Base-by-base conservation (phyloP, 2,888 invertebrate species). In the Cataglyphis altisquamis region DNA sequence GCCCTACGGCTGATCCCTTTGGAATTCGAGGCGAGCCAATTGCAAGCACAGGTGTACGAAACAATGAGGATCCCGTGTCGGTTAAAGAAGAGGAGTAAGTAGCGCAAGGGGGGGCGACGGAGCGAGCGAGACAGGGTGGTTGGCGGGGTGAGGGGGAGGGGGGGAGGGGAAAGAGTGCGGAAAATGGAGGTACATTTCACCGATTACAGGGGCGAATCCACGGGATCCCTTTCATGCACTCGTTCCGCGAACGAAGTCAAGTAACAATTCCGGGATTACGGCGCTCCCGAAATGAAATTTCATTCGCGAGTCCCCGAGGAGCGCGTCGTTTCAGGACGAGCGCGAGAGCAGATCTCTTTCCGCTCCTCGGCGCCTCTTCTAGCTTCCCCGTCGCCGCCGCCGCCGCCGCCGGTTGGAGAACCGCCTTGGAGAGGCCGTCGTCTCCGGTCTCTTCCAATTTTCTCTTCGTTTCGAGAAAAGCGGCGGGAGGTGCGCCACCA, bases 391-490 rank as follows among this genome's bases (percentile, higher is more conserved):
- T 9, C 25, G 29, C 12, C 18, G n/a, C 32, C 25, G 25, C 25
- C 25, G 25, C 25, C 25, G 25, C 1, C 60, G 39, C 52, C 75
- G 66, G 84, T 60, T 64, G 88, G 70, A 48, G n/a, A 86, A 89
- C 89, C 90, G 88, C n/a, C 48, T 70, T 57, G 87, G 67, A 18
- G 48, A 86, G 89, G 86, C 90, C 88, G 88, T 85, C 88, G 88
- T 83, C 87, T 86, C 78, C 85, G 86, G 90, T 90, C 91, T 91
- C 90, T 95, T 95, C 95, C 95, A 95, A 95, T 95, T 95, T 95
- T 95, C 95, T 95, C 94, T 95, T 95, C 95, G 95, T 95, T 95
- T 94, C 94, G 92, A 92, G 89, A 83, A 82, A 87, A 87, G 87
- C 83, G 80, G 84, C 74, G 84, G 89, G 87, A 88, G 89, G 88